A percentile compares a stretch with the other conserved stretches of the same genome.
These are phyloP conservation scores for Falcaria lacertinaria DNA, from an alignment of 2,888 invertebrate species.

Conservation along the genomic window DNA sequence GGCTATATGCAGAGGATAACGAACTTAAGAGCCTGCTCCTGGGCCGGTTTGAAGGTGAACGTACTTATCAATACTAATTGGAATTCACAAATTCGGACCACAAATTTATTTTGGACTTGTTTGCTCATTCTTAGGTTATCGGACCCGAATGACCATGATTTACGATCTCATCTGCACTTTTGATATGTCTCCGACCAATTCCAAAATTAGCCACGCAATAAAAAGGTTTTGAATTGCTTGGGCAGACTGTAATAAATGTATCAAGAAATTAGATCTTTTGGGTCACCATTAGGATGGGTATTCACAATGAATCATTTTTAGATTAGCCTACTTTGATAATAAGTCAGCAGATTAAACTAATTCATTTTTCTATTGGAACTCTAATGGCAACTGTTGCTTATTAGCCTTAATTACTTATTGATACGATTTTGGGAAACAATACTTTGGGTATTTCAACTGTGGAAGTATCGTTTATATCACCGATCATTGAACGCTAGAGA, in stretches of 20 bases:
- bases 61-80: conserved; percentile 57
- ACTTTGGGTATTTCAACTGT: too few species aligned
- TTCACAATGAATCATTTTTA: conserved; percentile 29
- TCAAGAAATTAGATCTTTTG: too few species aligned
- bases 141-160: conserved; percentile 52
- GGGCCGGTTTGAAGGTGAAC: conserved; percentile 75
- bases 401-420: conserved; percentile 44
- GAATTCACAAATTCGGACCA: conserved; percentile 60
- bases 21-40: conserved; percentile 57
- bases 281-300: too few species aligned
- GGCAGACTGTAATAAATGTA: too few species aligned
- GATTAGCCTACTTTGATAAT: conserved; percentile 46
- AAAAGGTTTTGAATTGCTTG: conserved; percentile 13
- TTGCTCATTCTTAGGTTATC: conserved; percentile 64
- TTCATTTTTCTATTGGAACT: conserved; percentile 19
- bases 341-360: conserved; percentile 22
- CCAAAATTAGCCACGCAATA: conserved; percentile 19
- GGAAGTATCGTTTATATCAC: too few species aligned
- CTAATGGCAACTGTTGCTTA: conserved; percentile 16
- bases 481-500: conserved; percentile 3
- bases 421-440: background rate
- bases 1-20: conserved; percentile 64
- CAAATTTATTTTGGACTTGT: conserved; percentile 61
- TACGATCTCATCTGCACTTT: conserved; percentile 46
- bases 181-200: conserved; percentile 12